A percentile compares a stretch with the other conserved stretches of the same genome.
phyloP scores from a whole-genome alignment of 2,888 invertebrate genomes.

The Acanthosepion esculentum region DNA sequence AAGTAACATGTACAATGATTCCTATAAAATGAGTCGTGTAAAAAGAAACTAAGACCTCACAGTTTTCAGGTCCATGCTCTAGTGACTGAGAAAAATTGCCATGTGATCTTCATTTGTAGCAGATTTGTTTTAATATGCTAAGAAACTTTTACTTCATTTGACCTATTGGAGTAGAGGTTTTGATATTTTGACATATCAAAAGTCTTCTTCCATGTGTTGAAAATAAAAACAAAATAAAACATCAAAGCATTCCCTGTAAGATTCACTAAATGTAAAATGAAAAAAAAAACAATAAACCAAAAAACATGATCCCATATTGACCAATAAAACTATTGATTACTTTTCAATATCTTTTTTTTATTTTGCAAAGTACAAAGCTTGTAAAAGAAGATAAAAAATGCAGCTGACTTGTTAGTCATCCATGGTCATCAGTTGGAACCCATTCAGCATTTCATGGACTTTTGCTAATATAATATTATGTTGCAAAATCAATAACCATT shows the following conservation, averaged over 20 bases:
- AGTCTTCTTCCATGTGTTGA: neutral
- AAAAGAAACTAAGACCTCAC: neutral
- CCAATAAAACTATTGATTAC: neutral
- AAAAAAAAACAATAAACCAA: neutral
- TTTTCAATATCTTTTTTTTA: neutral
- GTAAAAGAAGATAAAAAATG: neutral
- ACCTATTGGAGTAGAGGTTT: neutral
- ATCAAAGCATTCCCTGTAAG: neutral
- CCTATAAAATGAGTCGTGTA: neutral
- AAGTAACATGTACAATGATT: neutral
- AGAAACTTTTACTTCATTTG: neutral
- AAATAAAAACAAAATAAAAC: neutral
- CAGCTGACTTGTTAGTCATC: neutral
- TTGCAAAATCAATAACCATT: neutral
- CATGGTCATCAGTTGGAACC: constrained; percentile 1
- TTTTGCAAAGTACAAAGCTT: neutral
- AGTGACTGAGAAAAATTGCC: neutral
- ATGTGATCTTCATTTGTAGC: neutral
- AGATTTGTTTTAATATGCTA: neutral
- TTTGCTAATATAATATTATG: constrained; percentile 33
- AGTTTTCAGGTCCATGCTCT: neutral
- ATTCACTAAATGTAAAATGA: neutral
- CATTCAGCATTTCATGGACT: constrained; percentile 5
- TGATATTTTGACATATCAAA: neutral
- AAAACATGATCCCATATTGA: neutral